Conservation (phyloP, 2,888 invertebrate species). For the Metellina segmentata region DNA sequence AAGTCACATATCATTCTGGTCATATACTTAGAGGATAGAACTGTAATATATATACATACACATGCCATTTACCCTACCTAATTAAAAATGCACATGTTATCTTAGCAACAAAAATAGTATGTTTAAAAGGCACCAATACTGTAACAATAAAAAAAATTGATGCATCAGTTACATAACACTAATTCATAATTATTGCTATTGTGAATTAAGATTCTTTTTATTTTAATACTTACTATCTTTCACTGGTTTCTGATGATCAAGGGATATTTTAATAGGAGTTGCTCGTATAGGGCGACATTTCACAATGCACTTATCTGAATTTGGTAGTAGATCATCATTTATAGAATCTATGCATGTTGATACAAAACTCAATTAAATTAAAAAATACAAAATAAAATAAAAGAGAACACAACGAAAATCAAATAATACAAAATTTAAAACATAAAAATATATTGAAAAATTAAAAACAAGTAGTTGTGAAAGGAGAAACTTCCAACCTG, state of each 20-base stretch:
- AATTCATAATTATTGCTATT: not conserved
- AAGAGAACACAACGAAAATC: not conserved
- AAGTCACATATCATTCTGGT: too few species aligned
- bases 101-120: too few species aligned
- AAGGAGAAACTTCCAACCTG: too few species aligned
- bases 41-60: too few species aligned
- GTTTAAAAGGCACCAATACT: too few species aligned
- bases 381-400: not conserved
- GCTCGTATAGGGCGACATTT: conserved; percentile 79
- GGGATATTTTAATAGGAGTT: conserved; percentile 86
- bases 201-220: too few species aligned
- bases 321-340: conserved; percentile 68
- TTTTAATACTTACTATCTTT: conserved; percentile 80
- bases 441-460: conserved; percentile 22
- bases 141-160: too few species aligned
- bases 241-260: conserved; percentile 84
- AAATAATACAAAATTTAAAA: conserved; percentile 30
- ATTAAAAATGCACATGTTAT: too few species aligned
- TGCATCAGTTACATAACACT: not conserved
- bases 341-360: conserved; percentile 60
- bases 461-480: not conserved
- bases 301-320: conserved; percentile 69
- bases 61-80: too few species aligned
- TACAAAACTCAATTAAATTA: conserved; percentile 24
- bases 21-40: too few species aligned